Conservation (phyloP, 2,113 vertebrate species). For the Heterotis niloticus region DNA sequence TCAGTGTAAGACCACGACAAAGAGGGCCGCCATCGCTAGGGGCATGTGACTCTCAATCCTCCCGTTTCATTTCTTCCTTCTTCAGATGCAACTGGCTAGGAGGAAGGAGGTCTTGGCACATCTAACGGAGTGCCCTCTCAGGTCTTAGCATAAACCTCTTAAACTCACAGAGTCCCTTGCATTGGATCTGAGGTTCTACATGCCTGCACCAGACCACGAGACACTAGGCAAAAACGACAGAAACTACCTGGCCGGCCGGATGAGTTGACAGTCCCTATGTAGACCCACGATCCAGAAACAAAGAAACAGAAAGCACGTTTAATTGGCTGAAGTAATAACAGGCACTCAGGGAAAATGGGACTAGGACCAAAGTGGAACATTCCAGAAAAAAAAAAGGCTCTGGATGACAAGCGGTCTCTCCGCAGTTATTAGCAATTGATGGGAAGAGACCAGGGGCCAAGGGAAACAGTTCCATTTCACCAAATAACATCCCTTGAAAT, state of each 20-base stretch:
- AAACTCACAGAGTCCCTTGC: background rate
- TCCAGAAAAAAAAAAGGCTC: background rate
- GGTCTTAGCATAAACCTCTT: too few species aligned
- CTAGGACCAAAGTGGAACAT: background rate
- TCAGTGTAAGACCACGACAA: background rate
- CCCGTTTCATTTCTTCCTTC: background rate
- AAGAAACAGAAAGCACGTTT: background rate
- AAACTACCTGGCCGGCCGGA: background rate
- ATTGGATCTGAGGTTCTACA: background rate
- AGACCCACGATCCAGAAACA: background rate
- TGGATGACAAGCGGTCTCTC: background rate
- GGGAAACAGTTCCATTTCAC: conserved; percentile 21
- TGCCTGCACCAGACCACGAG: background rate
- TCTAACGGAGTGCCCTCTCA: too few species aligned
- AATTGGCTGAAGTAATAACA: conserved; percentile 15
- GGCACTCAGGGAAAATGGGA: background rate
- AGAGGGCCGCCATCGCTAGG: background rate
- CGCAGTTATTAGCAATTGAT: conserved; percentile 20
- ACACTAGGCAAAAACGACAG: background rate
- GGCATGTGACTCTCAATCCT: background rate
- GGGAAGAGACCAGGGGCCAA: background rate
- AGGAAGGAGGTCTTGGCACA: too few species aligned
- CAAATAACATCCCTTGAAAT: conserved; percentile 13
- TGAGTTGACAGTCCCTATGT: too few species aligned
- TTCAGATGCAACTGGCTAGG: too few species aligned